A percentile compares a stretch with the other conserved stretches of the same genome.
These are phyloP conservation scores for Rhagophthalmus giganteus DNA, from an alignment of 2,888 invertebrate genomes.

Conservation along the genomic window DNA sequence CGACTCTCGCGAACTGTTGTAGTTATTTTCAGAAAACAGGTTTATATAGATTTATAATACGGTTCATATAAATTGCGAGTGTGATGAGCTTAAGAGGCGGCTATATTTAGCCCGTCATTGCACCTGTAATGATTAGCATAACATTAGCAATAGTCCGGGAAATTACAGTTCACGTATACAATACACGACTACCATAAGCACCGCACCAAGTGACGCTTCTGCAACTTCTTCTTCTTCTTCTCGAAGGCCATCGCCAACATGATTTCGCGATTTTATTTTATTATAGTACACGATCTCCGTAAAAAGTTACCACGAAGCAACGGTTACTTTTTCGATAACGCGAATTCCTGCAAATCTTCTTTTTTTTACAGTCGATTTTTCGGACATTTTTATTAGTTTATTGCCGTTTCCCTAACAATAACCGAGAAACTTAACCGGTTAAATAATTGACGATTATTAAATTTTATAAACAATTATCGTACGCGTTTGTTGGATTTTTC, in stretches of 20 bases:
- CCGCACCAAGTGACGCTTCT: neutral
- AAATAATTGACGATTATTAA: neutral
- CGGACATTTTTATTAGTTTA: too few relatives aligned
- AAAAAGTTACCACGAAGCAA: neutral
- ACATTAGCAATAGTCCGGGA: constrained; percentile 29
- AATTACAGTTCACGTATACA: neutral
- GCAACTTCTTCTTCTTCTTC: neutral
- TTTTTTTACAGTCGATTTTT: too few relatives aligned
- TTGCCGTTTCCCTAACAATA: too few relatives aligned
- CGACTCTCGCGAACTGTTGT: constrained; percentile 33
- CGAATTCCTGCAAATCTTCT: too few relatives aligned
- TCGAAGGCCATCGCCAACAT: neutral
- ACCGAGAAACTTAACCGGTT: too few relatives aligned
- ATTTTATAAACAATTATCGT: neutral
- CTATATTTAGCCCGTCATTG: constrained; percentile 39
- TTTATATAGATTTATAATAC: constrained; percentile 37
- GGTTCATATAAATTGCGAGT: constrained; percentile 26
- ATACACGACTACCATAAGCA: too few relatives aligned
- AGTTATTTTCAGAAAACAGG: constrained; percentile 42
- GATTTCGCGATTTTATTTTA: neutral
- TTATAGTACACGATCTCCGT: neutral
- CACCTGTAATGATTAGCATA: constrained; percentile 39
- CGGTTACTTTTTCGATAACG: neutral
- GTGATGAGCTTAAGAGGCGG: constrained; percentile 30
- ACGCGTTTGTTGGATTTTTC: neutral